Percentiles rank a stretch among this genome's conserved stretches.
These are phyloP conservation scores for Leucophenga montana DNA, from an alignment of 2,888 invertebrate genomes.

Conservation along the genomic window DNA sequence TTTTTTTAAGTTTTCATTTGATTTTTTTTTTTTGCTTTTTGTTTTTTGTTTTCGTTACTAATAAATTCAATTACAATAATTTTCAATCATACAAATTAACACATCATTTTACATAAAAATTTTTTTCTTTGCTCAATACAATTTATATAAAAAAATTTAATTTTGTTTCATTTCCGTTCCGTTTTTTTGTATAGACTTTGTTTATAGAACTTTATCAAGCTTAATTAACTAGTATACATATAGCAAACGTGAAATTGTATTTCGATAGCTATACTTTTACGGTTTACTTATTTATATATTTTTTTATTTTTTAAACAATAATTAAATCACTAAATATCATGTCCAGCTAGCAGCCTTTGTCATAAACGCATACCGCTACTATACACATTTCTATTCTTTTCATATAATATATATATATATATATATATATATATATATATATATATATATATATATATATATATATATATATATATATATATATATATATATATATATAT, in stretches of 20 bases:
- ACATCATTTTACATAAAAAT: constrained; percentile 15
- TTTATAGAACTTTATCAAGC: too few species aligned
- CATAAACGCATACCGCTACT: constrained; percentile 17
- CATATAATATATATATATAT: constrained; percentile 15
- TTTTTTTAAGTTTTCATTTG: neutral
- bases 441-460: constrained; percentile 25
- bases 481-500: constrained; percentile 32
- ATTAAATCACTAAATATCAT: constrained; percentile 30
- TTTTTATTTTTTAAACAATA: constrained; percentile 30
- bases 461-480: constrained; percentile 27
- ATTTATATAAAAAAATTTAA: neutral
- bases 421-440: constrained; percentile 33
- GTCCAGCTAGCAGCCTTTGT: constrained; percentile 24
- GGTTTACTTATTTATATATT: neutral
- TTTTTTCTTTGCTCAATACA: constrained; percentile 2
- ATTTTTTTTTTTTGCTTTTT: neutral
- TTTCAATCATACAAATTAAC: constrained; percentile 1
- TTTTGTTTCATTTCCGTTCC: neutral
- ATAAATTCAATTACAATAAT: neutral
- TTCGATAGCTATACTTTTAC: constrained; percentile 55
- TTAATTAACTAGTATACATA: constrained; percentile 49
- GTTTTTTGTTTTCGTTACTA: neutral
- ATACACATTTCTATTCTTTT: constrained; percentile 22
- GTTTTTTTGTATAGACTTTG: neutral
- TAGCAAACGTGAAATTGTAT: constrained; percentile 67